A percentile compares a stretch with the other conserved stretches of the same genome.
phyloP scores from a whole-genome alignment of 1,140 invertebrate genomes.

The Oncopeltus fasciatus region DNA sequence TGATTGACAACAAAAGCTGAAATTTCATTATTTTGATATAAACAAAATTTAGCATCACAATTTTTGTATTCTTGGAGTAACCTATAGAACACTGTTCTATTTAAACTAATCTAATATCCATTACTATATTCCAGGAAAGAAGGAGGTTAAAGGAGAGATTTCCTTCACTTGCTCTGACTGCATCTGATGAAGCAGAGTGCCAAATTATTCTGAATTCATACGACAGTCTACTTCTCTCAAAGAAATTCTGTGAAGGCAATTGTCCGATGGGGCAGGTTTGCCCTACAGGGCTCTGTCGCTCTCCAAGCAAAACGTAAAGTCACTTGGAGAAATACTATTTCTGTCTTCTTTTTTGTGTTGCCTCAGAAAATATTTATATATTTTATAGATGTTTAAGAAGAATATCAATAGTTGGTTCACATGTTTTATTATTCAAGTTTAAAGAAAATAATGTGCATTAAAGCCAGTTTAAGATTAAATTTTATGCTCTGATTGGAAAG shows the following conservation, averaged over 20 bases:
- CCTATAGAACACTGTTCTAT: too few relatives aligned
- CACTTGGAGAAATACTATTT: background rate
- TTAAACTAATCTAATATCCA: too few relatives aligned
- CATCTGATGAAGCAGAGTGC: slow-evolving; percentile 61
- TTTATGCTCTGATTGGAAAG: too few relatives aligned
- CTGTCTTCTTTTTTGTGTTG: background rate
- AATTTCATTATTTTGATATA: too few relatives aligned
- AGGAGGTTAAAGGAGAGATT: slow-evolving; percentile 67
- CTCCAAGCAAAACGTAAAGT: slow-evolving; percentile 35
- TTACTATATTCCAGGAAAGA: slow-evolving; percentile 47
- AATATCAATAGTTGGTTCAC: too few relatives aligned
- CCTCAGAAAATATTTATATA: slow-evolving; percentile 7
- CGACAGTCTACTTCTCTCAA: slow-evolving; percentile 56
- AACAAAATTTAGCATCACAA: too few relatives aligned
- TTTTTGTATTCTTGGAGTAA: too few relatives aligned
- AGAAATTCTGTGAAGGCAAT: slow-evolving; percentile 70
- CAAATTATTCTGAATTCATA: slow-evolving; percentile 61
- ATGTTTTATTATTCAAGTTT: too few relatives aligned
- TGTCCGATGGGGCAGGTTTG: slow-evolving; percentile 69
- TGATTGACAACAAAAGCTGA: too few relatives aligned
- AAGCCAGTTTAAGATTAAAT: too few relatives aligned
- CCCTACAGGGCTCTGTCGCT: slow-evolving; percentile 55
- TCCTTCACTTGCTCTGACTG: slow-evolving; percentile 56
- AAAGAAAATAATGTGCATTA: too few relatives aligned
- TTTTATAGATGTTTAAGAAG: too few relatives aligned